phyloP scores from a whole-genome alignment of 2,113 vertebrate genomes.

The Syngnathoides biaculeatus region DNA sequence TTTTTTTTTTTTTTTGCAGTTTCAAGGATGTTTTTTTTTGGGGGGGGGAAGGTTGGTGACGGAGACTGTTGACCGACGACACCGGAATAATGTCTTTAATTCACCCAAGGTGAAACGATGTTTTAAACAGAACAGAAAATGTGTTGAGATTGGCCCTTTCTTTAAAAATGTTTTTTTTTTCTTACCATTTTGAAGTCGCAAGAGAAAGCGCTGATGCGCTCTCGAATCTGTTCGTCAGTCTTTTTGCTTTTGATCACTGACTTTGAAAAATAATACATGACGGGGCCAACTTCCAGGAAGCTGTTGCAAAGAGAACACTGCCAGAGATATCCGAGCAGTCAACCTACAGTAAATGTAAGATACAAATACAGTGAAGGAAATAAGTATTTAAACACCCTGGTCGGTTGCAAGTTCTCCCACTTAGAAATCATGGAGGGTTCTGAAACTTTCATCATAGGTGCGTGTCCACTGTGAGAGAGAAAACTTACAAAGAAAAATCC shows the following conservation, averaged over 20 bases:
- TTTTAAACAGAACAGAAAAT: background rate
- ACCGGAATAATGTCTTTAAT: background rate
- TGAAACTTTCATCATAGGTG: too few species aligned
- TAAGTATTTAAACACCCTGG: too few species aligned
- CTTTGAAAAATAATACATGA: background rate
- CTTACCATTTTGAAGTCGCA: background rate
- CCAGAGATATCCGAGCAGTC: slow-evolving; percentile 24
- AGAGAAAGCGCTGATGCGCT: background rate
- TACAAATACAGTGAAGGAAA: too few species aligned
- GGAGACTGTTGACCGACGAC: too few species aligned
- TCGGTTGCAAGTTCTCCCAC: too few species aligned
- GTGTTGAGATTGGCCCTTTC: background rate
- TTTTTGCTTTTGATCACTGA: background rate
- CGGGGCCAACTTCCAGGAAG: background rate
- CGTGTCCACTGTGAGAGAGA: too few species aligned
- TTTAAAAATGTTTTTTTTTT: too few species aligned
- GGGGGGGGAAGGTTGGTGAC: too few species aligned
- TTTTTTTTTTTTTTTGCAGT: background rate
- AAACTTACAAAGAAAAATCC: too few species aligned
- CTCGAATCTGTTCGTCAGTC: background rate
- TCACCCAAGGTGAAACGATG: background rate
- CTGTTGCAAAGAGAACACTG: background rate
- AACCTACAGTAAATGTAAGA: slow-evolving; percentile 5
- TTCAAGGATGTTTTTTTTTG: too few species aligned
- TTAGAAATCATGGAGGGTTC: too few species aligned